Base-by-base conservation (phyloP, 2,797 vertebrate species). In the Eremophila alpestris region DNA sequence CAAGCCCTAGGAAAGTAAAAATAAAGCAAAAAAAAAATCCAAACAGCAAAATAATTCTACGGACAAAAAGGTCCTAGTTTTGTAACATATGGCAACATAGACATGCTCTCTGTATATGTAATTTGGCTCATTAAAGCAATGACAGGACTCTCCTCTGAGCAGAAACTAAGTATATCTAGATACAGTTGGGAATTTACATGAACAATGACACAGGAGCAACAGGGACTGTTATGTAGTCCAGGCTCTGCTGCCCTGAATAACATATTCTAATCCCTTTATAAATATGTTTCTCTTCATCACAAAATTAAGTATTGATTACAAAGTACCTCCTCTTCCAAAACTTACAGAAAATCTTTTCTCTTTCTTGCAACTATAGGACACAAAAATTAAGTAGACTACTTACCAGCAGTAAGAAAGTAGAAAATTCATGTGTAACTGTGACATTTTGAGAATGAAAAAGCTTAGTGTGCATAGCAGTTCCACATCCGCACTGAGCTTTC, bases 391-490 rank as follows among this genome's bases (percentile, higher is more conserved):
- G 26, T 38, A 94, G 54, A 71, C 36, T 89, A 13, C 41, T 94
- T 92, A 76, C 46, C 41, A 91, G 67, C 11, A 11, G 70, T 15
- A 96, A 38, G 34, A 90, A 86, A 89, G 36, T 34, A 74, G 38
- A 84, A 97, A 76, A 48, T 91, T 92, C 73, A 70, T 87, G 71
- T 89, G 75, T 77, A 87, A 91, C 59, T 3, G 6, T 92, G 94
- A 87, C 80, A 95, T 95, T 97, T 83, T 75, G 41, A 91, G 80
- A 92, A 89, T 76, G 58, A 89, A 88, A 85, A 91, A 81, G 13
- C 49, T 95, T 77, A 77, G 54, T 49, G 86, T 83, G 77, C 92
- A 55, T 52, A 96, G 65, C 63, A 90, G 55, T 46, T 94, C 77
- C 54, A 54, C 38, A 67, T 90, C 65, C 79, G 41, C 4, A 8